Percentiles rank a stretch among this genome's conserved stretches.
Evolutionary conservation across 2,888 invertebrate species (phyloP).

Genomic region (Drosophila barbarae): DNA sequence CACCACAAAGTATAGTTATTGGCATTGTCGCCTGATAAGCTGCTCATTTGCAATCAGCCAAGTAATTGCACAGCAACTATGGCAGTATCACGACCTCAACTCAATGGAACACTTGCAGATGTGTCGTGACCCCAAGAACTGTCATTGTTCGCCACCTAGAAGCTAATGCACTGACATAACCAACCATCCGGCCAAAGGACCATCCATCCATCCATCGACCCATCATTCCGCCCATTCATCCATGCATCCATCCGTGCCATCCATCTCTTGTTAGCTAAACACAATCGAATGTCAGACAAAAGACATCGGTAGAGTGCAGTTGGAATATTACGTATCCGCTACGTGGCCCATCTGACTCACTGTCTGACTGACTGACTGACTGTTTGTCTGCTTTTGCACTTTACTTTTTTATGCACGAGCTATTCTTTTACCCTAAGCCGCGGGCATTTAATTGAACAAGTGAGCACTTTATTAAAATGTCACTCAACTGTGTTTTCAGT

Average conservation of each 20-base stretch:
- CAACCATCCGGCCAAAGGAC: constrained; percentile 20
- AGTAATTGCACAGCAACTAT: constrained; percentile 15
- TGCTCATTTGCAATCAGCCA: constrained; percentile 7
- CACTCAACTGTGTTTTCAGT: constrained; percentile 62
- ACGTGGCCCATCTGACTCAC: constrained; percentile 11
- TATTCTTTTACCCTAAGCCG: constrained; percentile 29
- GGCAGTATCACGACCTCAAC: background rate
- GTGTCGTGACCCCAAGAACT: constrained; percentile 27
- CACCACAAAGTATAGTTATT: background rate
- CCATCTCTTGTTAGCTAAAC: constrained; percentile 41
- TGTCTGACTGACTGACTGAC: constrained; percentile 31
- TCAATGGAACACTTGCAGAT: constrained; percentile 13
- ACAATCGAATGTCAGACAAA: constrained; percentile 41
- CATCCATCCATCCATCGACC: constrained; percentile 19
- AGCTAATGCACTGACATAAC: constrained; percentile 32
- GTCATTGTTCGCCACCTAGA: constrained; percentile 17
- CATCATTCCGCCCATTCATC: constrained; percentile 23
- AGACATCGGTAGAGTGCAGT: constrained; percentile 31
- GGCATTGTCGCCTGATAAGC: constrained; percentile 5
- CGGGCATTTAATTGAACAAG: constrained; percentile 68
- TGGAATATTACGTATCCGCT: constrained; percentile 31
- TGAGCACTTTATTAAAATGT: constrained; percentile 75
- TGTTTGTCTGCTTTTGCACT: constrained; percentile 37
- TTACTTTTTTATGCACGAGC: constrained; percentile 14
- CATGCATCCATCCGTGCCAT: constrained; percentile 26